Conservation (phyloP, 2,888 invertebrate genomes). For the Trilocha varians region DNA sequence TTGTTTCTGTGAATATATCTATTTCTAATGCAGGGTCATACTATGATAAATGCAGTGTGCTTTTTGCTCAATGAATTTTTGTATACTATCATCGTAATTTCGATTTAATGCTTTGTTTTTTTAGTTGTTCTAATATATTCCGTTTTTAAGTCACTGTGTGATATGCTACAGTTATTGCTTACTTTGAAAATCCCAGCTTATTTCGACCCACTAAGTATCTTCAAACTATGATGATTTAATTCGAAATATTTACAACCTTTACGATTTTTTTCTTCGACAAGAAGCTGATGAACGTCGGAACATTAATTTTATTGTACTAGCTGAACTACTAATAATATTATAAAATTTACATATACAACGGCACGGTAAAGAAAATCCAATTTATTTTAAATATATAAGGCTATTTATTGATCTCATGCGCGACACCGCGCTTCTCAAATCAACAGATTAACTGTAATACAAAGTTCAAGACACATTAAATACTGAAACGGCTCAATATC, state of each 20-base stretch:
- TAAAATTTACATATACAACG: background rate
- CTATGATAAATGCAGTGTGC: too few relatives aligned
- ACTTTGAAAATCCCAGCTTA: too few relatives aligned
- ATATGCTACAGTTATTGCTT: too few relatives aligned
- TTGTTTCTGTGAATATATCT: too few relatives aligned
- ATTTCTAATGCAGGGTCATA: too few relatives aligned
- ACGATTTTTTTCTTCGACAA: too few relatives aligned
- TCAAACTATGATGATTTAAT: background rate
- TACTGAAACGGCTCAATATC: background rate
- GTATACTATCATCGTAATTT: too few relatives aligned
- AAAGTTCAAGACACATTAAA: background rate
- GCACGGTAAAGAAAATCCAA: background rate
- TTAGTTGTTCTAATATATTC: too few relatives aligned
- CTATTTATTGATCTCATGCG: background rate
- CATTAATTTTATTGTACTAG: background rate
- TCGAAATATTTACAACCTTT: too few relatives aligned
- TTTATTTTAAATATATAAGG: background rate
- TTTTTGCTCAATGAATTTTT: too few relatives aligned
- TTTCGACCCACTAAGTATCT: background rate
- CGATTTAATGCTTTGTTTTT: too few relatives aligned
- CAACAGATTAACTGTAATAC: background rate
- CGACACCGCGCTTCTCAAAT: slow-evolving; percentile 6
- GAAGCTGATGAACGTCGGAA: background rate
- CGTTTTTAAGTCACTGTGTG: too few relatives aligned
- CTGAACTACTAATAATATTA: background rate